A percentile compares a stretch with the other conserved stretches of the same genome.
These are phyloP conservation scores for Rhizomys pruinosus DNA, from an alignment of 2,113 vertebrate genomes.

Conservation along the genomic window DNA sequence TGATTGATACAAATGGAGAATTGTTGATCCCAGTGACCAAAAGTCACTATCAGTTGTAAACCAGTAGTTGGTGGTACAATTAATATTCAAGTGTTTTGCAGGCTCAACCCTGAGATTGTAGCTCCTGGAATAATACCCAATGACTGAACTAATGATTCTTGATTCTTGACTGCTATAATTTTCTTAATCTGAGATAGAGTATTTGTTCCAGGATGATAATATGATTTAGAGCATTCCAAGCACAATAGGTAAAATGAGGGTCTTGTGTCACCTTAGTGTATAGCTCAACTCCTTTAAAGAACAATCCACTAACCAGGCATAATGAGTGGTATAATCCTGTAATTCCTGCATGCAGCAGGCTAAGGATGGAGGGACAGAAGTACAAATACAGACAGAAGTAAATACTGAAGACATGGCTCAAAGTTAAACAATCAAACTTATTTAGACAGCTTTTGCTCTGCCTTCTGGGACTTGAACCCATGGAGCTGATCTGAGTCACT, in stretches of 20 bases:
- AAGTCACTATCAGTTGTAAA: background rate
- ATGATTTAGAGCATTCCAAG: background rate
- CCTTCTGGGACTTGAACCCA: background rate
- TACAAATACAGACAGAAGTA: background rate
- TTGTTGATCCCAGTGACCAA: background rate
- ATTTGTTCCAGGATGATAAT: background rate
- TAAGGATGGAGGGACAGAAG: too few species aligned
- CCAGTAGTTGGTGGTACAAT: too few species aligned
- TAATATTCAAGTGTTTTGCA: too few species aligned
- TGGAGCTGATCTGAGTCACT: background rate
- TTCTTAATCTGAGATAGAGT: background rate
- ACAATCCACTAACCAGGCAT: background rate
- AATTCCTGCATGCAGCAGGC: background rate
- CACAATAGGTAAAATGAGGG: background rate
- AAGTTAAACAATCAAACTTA: background rate
- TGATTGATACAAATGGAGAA: background rate
- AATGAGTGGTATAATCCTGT: too few species aligned
- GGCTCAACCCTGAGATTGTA: background rate
- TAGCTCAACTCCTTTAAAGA: background rate
- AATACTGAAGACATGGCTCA: background rate
- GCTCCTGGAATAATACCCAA: background rate
- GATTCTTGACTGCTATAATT: background rate
- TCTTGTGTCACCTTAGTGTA: background rate
- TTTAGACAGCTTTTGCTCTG: too few species aligned
- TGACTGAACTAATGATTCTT: background rate